Base-by-base conservation (phyloP, 2,113 vertebrate genomes). In the Rhynchomys soricoides region DNA sequence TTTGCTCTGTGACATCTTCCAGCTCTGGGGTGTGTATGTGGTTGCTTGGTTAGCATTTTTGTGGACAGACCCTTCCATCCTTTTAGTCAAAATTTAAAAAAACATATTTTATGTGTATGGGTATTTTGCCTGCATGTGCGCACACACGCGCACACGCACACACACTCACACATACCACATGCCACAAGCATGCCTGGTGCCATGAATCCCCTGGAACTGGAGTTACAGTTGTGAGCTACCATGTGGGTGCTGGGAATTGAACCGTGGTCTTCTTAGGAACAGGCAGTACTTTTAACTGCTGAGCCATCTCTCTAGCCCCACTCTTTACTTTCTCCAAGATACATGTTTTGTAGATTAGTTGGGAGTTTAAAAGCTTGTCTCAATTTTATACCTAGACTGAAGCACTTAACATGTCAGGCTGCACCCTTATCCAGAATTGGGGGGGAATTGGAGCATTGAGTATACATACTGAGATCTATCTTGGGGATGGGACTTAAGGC, bases 1-100 rank as follows among this genome's bases (percentile, higher is more conserved):
- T 88, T 68, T 83, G 45, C 55, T 68, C 45, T 92, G 57, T 13
- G n/a, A 34, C 45, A n/a, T 48, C 45, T 64, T 48, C 24, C 50
- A 59, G 29, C 48, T 68, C 37, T 16, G 55, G 50, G 40, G 29
- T 66, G 64, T 66, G 62, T 29, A 9, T 66, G 64, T 22, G 73
- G 48, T 13, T 91, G 45, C 75, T 57, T 79, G 26, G 59, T 50
- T 64, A 57, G n/a, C 59, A 48, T 90, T 95, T 96, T 77, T 78
- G 37, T 78, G 50, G 70, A 71, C 9, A 7, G 55, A 57, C 10
- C 74, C 90, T 74, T 86, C 34, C 16, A 81, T 68, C 48, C 19
- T 92, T 86, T 90, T 45, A 48, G 40, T 90, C 19, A 24, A 82
- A 34, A 57, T 24, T n/a, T 37, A 79, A 55, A 81, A 81, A n/a